Evolutionary conservation across 1,140 invertebrate species (phyloP).

Genomic region (Hypsibius dujardini): DNA sequence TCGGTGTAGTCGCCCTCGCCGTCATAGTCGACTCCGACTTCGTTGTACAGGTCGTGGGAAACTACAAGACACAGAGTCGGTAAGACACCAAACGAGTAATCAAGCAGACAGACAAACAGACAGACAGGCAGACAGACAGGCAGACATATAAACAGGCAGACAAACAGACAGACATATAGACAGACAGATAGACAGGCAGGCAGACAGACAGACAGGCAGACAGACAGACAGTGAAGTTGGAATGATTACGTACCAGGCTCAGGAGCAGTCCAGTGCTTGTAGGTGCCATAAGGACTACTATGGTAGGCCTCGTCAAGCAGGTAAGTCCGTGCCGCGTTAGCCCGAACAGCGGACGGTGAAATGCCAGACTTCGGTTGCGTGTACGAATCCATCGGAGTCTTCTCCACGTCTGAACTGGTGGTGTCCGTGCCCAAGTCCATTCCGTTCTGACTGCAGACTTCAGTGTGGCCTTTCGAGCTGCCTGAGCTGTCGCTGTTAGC

Average conservation of each 20-base stretch:
- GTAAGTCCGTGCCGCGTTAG: conserved; percentile 2
- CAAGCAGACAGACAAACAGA: not conserved
- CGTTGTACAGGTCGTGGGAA: conserved; percentile 2
- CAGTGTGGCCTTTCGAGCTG: conserved; percentile 15
- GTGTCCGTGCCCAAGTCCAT: not conserved
- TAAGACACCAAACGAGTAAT: not conserved
- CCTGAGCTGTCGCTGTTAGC: conserved; percentile 15
- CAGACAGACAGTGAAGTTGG: not conserved
- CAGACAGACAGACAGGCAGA: no score
- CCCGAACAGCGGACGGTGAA: not conserved
- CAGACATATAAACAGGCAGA: no score
- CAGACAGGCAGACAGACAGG: no score
- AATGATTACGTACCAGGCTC: conserved; percentile 6
- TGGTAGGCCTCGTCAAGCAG: conserved; percentile 12
- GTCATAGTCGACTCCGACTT: conserved; percentile 11
- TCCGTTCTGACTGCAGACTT: conserved; percentile 17
- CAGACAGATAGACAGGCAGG: no score
- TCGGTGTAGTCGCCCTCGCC: not conserved
- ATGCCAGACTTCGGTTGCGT: not conserved
- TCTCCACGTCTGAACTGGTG: not conserved
- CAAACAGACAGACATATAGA: no score
- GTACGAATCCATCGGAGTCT: conserved; percentile 5
- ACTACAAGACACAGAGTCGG: no score
- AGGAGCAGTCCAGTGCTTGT: conserved; percentile 17
- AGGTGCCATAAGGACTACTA: conserved; percentile 12